Percentiles rank a stretch among this genome's conserved stretches.
These are phyloP conservation scores for Botrylloides violaceus DNA, from an alignment of 23 tunicate species.

Conservation along the genomic window DNA sequence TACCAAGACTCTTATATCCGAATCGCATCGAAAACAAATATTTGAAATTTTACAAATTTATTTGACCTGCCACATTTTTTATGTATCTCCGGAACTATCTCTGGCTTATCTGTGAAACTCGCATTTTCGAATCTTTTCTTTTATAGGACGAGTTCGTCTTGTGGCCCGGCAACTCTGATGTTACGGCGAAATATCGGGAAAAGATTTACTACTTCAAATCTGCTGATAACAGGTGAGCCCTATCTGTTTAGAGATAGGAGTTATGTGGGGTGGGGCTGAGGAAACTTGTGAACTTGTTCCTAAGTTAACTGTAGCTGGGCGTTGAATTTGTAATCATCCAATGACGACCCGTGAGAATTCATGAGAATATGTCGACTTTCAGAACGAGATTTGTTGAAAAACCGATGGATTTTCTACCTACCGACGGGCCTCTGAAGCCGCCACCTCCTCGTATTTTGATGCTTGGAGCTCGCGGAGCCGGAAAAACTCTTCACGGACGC, in stretches of 20 bases:
- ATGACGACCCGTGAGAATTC: no score
- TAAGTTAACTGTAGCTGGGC: no score
- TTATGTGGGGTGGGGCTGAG: no score
- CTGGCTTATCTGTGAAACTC: no score
- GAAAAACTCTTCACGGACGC: conserved; percentile 87
- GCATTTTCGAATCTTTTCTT: not conserved
- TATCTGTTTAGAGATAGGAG: no score
- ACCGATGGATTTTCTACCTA: conserved; percentile 39
- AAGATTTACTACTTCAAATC: conserved; percentile 69
- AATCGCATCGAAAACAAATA: no score
- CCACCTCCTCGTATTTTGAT: conserved; percentile 84
- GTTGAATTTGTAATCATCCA: no score
- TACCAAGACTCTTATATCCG: no score
- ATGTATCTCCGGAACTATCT: no score
- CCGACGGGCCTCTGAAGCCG: conserved; percentile 44
- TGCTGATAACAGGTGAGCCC: conserved; percentile 45
- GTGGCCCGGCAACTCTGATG: conserved; percentile 91
- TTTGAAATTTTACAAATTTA: no score
- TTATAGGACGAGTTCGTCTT: conserved; percentile 54
- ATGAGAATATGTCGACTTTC: not conserved
- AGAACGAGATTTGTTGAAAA: conserved; percentile 33
- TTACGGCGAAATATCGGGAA: conserved; percentile 90
- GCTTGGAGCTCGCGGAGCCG: conserved; percentile 80
- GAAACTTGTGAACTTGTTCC: no score
- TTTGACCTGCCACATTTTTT: no score